Conservation (phyloP, 2,888 invertebrate species). For the Melanotus villosus region DNA sequence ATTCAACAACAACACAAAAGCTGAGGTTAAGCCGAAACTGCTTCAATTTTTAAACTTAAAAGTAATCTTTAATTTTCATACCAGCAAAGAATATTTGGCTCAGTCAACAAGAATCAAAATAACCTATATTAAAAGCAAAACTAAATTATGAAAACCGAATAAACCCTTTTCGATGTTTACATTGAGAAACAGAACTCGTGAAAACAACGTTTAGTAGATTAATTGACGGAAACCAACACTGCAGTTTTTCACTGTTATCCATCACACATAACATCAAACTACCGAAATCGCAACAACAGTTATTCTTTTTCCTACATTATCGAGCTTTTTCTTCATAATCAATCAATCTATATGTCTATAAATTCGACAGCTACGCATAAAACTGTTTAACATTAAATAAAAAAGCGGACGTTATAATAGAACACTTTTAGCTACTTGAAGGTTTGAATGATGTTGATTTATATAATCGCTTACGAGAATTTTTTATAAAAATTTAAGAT, state of each 20-base stretch:
- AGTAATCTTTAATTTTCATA: too few species aligned
- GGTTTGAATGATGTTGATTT: background rate
- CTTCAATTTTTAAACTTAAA: too few species aligned
- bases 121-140: too few species aligned
- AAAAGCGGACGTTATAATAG: background rate
- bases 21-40: too few species aligned
- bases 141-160: too few species aligned
- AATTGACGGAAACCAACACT: background rate
- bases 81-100: too few species aligned
- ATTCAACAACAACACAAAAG: too few species aligned
- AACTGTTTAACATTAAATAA: background rate
- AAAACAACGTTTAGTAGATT: background rate
- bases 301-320: background rate
- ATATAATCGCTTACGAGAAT: too few species aligned
- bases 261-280: constrained; percentile 3
- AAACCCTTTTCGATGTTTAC: background rate
- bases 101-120: too few species aligned
- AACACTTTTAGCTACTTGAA: background rate
- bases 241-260: background rate
- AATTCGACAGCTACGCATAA: constrained; percentile 4
- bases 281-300: background rate
- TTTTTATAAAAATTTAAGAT: too few species aligned
- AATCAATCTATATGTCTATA: constrained; percentile 11
- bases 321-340: background rate
- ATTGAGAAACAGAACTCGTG: background rate